Evolutionary conservation across 2,888 invertebrate genomes (phyloP), one percentile per base, ranked within the genome.

Genomic region (Fissipunctia ypsillon): DNA sequence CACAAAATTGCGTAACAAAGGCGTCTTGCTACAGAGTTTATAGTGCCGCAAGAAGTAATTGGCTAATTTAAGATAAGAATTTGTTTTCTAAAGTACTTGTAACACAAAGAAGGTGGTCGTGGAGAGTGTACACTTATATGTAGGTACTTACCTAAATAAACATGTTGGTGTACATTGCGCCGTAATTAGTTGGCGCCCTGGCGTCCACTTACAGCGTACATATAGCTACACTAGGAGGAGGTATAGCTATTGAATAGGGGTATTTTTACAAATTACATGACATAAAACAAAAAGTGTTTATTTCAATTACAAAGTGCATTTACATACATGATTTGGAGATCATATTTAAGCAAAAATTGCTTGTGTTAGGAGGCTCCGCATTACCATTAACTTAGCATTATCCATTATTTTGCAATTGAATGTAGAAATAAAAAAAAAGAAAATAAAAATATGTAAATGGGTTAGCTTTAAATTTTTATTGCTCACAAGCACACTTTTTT

Each of bases 141-240:
- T n/a, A n/a, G n/a, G 72, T 82, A 63, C 35, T 50, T 80, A 66
- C 66, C 78, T 78, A 78, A 80, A 82, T 73, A 83, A 80, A 80
- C 83, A 83, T 56, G 78, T 69, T 82, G 35, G 68, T 72, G 66
- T 83, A n/a, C n/a, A 78, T 83, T 69, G 57, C 56, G 52, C 61
- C 16, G 45, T 67, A 73, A 73, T 80, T 80, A 83, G 78, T 61
- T 73, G 61, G 52, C 31, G 45, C 45, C 45, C 22, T 71, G 71
- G 50, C 57, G 61, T 43, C 67, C 82, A 64, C 52, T 38, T 56
- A 77, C 70, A 76, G 22, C 52, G 56, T 59, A 75, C 52, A 48
- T 35, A 19, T 57, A 66, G 50, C 16, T 48, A 45, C 14, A 57
- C 60, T 43, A 66, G 25, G 28, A 59, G 28, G 25, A 48, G 43